Conservation (phyloP, 2,888 invertebrate genomes). For the Physocephala rufipes region DNA sequence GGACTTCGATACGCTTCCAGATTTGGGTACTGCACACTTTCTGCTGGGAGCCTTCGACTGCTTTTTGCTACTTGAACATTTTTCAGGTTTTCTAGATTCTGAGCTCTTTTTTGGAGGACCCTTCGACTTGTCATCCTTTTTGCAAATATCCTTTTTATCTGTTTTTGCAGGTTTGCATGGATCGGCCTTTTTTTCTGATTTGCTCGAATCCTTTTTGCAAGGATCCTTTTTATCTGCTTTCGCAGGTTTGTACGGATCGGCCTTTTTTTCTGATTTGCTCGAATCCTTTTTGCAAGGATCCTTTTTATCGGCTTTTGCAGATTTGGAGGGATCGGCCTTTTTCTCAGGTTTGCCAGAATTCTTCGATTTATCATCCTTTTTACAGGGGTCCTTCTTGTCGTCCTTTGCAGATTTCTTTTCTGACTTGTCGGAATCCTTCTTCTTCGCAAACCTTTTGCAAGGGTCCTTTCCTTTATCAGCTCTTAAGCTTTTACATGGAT, state of each 20-base stretch:
- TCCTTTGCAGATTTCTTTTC: slow-evolving; percentile 12
- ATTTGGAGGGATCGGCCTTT: slow-evolving; percentile 13
- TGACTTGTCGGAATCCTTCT: neutral
- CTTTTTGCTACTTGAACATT: slow-evolving; percentile 5
- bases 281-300: slow-evolving; percentile 22
- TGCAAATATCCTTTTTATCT: neutral
- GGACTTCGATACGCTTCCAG: neutral
- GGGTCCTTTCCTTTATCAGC: neutral
- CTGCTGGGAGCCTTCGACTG: slow-evolving; percentile 16
- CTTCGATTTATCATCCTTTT: slow-evolving; percentile 15
- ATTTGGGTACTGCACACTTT: neutral
- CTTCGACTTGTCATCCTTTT: neutral
- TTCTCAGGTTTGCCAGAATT: slow-evolving; percentile 25
- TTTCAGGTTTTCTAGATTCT: neutral
- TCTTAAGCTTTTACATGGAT: neutral
- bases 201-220: slow-evolving; percentile 27
- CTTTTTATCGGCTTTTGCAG: slow-evolving; percentile 4
- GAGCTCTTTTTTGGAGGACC: neutral
- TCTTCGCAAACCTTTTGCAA: neutral
- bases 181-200: slow-evolving; percentile 7
- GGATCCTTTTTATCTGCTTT: slow-evolving; percentile 9
- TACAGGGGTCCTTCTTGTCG: slow-evolving; percentile 25
- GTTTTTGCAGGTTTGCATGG: slow-evolving; percentile 4
- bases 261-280: slow-evolving; percentile 18
- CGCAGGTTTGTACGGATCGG: neutral